Evolutionary conservation across 1,140 invertebrate species (phyloP).

Genomic region (Diuraphis noxia): DNA sequence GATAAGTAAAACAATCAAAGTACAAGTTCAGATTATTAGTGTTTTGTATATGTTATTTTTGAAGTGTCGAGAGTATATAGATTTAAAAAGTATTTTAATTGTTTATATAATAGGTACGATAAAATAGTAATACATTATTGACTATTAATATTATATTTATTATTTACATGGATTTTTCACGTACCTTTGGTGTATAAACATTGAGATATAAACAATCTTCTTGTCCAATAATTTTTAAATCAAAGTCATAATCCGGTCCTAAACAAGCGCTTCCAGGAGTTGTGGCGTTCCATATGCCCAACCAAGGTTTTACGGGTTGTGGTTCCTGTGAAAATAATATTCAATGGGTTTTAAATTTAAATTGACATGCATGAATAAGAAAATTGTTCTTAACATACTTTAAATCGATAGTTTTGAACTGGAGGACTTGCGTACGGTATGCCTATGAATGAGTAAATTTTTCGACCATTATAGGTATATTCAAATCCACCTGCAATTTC

Average conservation of each 20-base stretch:
- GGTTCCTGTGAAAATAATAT: conserved; percentile 57
- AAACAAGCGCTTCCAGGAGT: conserved; percentile 60
- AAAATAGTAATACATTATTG: too few species aligned
- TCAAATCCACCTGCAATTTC: background rate
- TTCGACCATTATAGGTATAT: conserved; percentile 31
- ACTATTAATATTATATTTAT: background rate
- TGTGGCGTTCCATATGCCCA: conserved; percentile 61
- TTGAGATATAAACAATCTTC: conserved; percentile 70
- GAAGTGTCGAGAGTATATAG: background rate
- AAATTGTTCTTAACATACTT: conserved; percentile 60
- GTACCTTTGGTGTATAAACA: conserved; percentile 66
- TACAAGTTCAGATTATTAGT: background rate
- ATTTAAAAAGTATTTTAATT: background rate
- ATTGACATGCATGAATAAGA: too few species aligned
- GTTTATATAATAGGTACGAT: too few species aligned
- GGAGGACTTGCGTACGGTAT: conserved; percentile 69
- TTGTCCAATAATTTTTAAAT: background rate
- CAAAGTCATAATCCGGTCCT: conserved; percentile 58
- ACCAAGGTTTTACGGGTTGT: conserved; percentile 60
- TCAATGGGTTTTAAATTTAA: background rate
- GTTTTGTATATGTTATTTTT: background rate
- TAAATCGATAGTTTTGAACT: conserved; percentile 64
- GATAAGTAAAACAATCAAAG: background rate
- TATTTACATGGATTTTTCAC: background rate
- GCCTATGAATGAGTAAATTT: conserved; percentile 62